A percentile compares a stretch with the other conserved stretches of the same genome.
These are phyloP conservation scores for Pelochelys cantorii DNA, from an alignment of 2,797 vertebrate species.

Conservation along the genomic window DNA sequence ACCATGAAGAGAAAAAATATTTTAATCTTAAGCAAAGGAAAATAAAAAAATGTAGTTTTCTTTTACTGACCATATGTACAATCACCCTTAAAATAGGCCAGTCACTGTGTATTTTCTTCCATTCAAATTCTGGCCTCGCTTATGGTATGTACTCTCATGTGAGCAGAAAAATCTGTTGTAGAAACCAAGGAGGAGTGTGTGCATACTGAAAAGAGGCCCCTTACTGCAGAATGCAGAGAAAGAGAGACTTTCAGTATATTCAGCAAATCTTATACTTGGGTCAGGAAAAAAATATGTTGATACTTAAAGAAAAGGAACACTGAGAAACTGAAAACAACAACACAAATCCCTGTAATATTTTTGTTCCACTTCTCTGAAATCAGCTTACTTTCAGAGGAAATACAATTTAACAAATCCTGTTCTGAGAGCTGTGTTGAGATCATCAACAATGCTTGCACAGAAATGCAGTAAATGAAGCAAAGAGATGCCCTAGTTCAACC, in stretches of 20 bases:
- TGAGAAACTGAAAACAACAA: neutral
- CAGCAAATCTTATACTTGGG: neutral
- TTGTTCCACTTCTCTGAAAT: slow-evolving; percentile 6
- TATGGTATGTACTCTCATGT: neutral
- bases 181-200: neutral
- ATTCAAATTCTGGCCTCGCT: neutral
- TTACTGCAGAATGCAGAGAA: neutral
- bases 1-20: neutral
- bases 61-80: neutral
- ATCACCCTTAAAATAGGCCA: neutral
- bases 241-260: neutral
- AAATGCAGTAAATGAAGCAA: slow-evolving; percentile 45
- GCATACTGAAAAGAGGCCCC: neutral
- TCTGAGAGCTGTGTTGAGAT: neutral
- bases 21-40: neutral
- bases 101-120: neutral
- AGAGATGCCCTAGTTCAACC: neutral
- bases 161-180: neutral
- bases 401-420: slow-evolving; percentile 46
- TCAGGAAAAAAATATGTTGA: neutral
- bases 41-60: neutral
- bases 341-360: slow-evolving; percentile 9
- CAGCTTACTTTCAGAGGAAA: neutral
- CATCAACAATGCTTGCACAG: neutral
- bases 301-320: neutral